Conservation (phyloP, 2,113 vertebrate genomes). For the Ginglymostoma cirratum region DNA sequence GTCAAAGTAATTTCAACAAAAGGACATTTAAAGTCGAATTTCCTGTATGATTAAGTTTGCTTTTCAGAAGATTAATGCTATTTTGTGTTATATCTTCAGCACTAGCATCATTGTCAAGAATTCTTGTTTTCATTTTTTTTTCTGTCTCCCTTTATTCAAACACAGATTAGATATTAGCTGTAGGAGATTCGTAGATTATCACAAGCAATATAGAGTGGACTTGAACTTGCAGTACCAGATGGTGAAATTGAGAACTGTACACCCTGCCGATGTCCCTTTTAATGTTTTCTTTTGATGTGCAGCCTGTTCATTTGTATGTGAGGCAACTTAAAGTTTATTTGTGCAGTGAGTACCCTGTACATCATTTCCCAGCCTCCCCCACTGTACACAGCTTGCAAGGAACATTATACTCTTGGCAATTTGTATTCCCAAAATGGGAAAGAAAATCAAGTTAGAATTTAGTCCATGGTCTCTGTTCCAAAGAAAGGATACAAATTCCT, state of each 20-base stretch:
- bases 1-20: not conserved
- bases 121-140: not conserved
- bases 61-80: constrained; percentile 18
- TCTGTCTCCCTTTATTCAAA: not conserved
- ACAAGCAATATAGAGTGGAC: not conserved
- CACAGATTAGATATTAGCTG: not conserved
- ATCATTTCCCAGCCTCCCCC: no score
- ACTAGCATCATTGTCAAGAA: not conserved
- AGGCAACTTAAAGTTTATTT: not conserved
- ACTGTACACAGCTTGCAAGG: no score
- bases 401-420: no score
- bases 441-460: not conserved
- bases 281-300: not conserved
- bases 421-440: no score
- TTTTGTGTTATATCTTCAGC: not conserved
- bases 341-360: no score
- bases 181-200: not conserved
- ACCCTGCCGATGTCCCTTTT: not conserved
- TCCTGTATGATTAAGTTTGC: constrained; percentile 7
- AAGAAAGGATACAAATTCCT: no score
- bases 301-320: not conserved
- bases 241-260: not conserved
- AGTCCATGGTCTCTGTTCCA: not conserved
- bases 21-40: not conserved
- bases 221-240: not conserved